phyloP scores from a whole-genome alignment of 2,888 invertebrate species.

The Beris morrisii region DNA sequence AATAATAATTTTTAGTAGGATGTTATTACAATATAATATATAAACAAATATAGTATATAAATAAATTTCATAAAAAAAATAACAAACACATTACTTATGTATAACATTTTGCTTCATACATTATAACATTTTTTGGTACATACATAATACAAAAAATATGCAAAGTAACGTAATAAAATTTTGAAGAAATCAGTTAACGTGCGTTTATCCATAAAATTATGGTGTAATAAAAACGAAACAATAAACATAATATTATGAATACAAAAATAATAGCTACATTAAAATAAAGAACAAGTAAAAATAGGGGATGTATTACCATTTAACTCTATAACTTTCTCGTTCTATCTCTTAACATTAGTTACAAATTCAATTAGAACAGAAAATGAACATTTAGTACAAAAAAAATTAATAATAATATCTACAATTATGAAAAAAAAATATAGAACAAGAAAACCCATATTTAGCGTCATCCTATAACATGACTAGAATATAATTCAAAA shows the following conservation, averaged over 20 bases:
- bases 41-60: constrained; percentile 16
- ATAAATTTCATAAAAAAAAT: background rate
- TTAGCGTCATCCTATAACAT: too few relatives aligned
- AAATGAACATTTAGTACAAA: constrained; percentile 29
- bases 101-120: background rate
- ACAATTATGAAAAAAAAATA: too few relatives aligned
- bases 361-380: constrained; percentile 15
- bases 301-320: too few relatives aligned
- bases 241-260: too few relatives aligned
- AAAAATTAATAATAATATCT: background rate
- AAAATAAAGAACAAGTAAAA: too few relatives aligned
- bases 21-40: too few relatives aligned
- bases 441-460: too few relatives aligned
- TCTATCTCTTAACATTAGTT: background rate
- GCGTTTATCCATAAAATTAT: background rate
- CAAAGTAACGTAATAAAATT: too few relatives aligned
- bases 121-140: background rate
- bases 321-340: too few relatives aligned
- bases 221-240: too few relatives aligned
- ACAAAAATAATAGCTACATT: too few relatives aligned
- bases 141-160: background rate
- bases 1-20: constrained; percentile 12
- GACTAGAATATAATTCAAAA: too few relatives aligned
- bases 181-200: background rate
- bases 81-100: background rate